Conservation (phyloP, 2,888 invertebrate species). For the Choreutis nemorana region DNA sequence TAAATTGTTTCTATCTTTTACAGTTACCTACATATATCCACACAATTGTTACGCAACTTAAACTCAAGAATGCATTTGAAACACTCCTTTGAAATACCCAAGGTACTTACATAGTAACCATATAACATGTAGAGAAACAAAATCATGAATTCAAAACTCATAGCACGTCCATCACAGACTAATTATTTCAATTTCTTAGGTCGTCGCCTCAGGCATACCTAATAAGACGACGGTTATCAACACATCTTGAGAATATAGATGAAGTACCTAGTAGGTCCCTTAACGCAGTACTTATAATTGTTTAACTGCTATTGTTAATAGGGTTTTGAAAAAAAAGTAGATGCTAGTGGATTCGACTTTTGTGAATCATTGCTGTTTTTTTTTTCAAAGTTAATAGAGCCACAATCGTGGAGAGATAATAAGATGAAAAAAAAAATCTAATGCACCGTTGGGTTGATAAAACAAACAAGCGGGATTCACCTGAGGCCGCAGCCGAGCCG, state of each 20-base stretch:
- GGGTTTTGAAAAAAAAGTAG: too few relatives aligned
- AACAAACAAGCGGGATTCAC: slow-evolving; percentile 59
- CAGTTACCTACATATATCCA: slow-evolving; percentile 8
- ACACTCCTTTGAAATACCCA: too few relatives aligned
- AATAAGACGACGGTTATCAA: slow-evolving; percentile 33
- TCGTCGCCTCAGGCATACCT: slow-evolving; percentile 36
- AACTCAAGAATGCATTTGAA: too few relatives aligned
- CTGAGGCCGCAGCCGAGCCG: slow-evolving; percentile 38
- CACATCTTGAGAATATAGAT: slow-evolving; percentile 40
- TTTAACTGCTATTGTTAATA: too few relatives aligned
- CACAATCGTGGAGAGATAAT: slow-evolving; percentile 51
- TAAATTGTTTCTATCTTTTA: too few relatives aligned
- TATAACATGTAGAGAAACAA: too few relatives aligned
- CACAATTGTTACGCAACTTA: too few relatives aligned
- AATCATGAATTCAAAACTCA: slow-evolving; percentile 22
- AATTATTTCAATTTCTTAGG: slow-evolving; percentile 55
- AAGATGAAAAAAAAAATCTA: slow-evolving; percentile 51
- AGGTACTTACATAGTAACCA: too few relatives aligned
- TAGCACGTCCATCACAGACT: slow-evolving; percentile 34
- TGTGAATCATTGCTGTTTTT: too few relatives aligned
- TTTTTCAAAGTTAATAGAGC: slow-evolving; percentile 34
- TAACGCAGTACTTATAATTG: too few relatives aligned
- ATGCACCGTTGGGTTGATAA: slow-evolving; percentile 61
- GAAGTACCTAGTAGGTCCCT: slow-evolving; percentile 19
- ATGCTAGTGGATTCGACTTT: too few relatives aligned